These are phyloP conservation scores for Empidonax alnorum DNA, from an alignment of 2,113 vertebrate species.

Conservation along the genomic window DNA sequence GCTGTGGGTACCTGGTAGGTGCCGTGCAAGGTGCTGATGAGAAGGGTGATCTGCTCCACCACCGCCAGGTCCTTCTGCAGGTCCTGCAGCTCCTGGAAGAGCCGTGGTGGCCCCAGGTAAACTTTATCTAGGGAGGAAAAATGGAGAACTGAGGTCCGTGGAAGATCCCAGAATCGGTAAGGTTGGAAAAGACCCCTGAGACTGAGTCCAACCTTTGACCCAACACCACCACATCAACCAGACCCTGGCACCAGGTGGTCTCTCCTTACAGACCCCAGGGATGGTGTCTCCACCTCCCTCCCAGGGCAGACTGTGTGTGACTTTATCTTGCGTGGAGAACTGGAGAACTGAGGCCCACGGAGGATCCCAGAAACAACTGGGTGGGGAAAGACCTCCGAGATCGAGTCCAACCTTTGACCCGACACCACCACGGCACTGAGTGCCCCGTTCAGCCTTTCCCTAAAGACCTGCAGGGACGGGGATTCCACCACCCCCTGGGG, in stretches of 20 bases:
- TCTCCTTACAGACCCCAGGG: not conserved
- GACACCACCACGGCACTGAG: not conserved
- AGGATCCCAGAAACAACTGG: not conserved
- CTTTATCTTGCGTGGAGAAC: not conserved
- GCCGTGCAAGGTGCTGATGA: constrained; percentile 91
- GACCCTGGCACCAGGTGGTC: not conserved
- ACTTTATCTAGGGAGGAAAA: constrained; percentile 80
- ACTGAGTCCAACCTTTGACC: not conserved
- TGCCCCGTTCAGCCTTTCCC: not conserved
- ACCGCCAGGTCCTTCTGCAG: constrained; percentile 91
- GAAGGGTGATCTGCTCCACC: constrained; percentile 90
- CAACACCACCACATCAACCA: not conserved
- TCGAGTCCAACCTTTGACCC: not conserved
- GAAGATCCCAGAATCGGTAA: not conserved
- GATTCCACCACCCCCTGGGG: not conserved
- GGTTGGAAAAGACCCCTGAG: not conserved
- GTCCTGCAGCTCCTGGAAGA: constrained; percentile 94
- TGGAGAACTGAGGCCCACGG: not conserved
- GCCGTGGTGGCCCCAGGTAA: constrained; percentile 89
- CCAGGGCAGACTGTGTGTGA: not conserved
- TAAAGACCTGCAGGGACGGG: not conserved
- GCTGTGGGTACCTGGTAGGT: constrained; percentile 83
- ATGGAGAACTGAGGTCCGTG: not conserved
- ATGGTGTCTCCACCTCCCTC: not conserved
- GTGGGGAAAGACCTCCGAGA: not conserved